Conservation (phyloP, 2,888 invertebrate species). For the Heliothis peltigera region DNA sequence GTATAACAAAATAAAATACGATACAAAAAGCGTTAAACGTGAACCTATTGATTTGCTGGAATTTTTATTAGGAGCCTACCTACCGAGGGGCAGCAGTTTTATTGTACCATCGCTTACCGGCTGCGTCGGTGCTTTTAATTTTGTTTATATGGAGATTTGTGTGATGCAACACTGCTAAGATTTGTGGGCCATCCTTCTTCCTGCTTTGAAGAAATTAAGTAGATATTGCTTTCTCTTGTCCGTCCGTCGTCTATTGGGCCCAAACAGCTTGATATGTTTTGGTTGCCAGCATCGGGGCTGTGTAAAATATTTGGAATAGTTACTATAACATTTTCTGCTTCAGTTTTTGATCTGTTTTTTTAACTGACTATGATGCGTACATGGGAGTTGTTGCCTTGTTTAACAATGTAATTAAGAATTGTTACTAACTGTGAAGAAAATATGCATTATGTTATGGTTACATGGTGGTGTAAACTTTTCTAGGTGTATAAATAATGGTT, state of each 20-base stretch:
- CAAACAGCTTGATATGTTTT: background rate
- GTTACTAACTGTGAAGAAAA: too few species aligned
- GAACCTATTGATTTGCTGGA: slow-evolving; percentile 90
- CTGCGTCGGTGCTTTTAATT: slow-evolving; percentile 55
- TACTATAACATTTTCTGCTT: too few species aligned
- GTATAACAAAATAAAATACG: slow-evolving; percentile 89
- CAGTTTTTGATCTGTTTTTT: too few species aligned
- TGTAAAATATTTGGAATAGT: too few species aligned
- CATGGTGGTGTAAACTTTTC: background rate
- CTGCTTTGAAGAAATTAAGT: background rate
- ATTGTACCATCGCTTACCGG: slow-evolving; percentile 72
- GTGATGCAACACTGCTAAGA: slow-evolving; percentile 1
- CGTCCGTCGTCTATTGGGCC: background rate
- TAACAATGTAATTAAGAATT: too few species aligned
- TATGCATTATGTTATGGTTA: too few species aligned
- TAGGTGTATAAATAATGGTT: background rate
- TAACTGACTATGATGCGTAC: too few species aligned
- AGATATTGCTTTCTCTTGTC: background rate
- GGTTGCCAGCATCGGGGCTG: background rate
- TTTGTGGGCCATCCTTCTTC: background rate
- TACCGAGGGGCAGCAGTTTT: slow-evolving; percentile 78
- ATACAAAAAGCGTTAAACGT: slow-evolving; percentile 88
- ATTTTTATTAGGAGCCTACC: slow-evolving; percentile 89
- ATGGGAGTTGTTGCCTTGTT: too few species aligned
- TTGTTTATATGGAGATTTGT: slow-evolving; percentile 62